Evolutionary conservation across 1,140 invertebrate species (phyloP), one percentile per base, ranked within the genome.

Genomic region (Aphis gossypii): DNA sequence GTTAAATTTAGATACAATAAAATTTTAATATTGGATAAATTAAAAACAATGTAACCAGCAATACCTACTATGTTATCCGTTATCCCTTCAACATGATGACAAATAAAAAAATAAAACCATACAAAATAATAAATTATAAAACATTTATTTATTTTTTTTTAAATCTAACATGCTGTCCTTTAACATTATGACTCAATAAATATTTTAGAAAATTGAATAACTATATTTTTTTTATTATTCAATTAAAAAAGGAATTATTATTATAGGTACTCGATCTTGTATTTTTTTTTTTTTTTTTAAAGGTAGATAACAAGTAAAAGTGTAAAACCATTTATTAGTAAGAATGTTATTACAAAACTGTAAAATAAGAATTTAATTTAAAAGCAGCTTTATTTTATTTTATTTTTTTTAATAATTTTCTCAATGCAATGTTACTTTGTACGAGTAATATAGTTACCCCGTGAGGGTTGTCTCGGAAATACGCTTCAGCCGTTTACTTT

Each of bases 321-420:
- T 76, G 60, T 89, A 60, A 60, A 60, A 68, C 23, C 38, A 30
- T 68, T 90, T 90, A 44, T 68, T 41, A 68, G 25, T 44, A 68
- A 68, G 38, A 90, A 44, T n/a, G 38, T 44, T 68, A 56, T 44
- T 38, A 25, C 21, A n/a, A 68, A 60, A 90, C 44, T 90, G 56
- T 60, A 68, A 90, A 90, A 68, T 60, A 44, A 44, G 41, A 90
- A 90, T 90, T 90, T 41, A 25, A 68, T 90, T 68, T 90, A 90
- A 90, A 90, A 90, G 56, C 54, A 44, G 54, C 54, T 89, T 89
- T 89, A 88, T 88, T 88, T n/a, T 76, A 41, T 83, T 23, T 87
- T 83, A 7, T 83, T 38, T 83, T 21, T 68, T 56, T 25, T 23
- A 90, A 90, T 90, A 90, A 90, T 68, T 90, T 68, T 41, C 25